These are phyloP conservation scores for Teleogryllus oceanicus DNA, from an alignment of 2,888 invertebrate genomes.

Conservation along the genomic window DNA sequence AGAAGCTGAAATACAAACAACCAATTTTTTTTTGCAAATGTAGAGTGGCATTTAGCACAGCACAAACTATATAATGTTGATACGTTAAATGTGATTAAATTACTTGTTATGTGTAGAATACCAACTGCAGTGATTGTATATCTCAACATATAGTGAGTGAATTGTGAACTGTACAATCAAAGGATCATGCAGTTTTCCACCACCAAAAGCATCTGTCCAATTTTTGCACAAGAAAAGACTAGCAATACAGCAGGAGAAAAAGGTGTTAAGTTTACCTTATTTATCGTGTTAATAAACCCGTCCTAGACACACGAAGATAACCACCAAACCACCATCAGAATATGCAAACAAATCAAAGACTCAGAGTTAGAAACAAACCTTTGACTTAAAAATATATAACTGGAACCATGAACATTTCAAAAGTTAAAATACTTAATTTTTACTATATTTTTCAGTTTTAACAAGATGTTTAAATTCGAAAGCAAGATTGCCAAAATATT, in stretches of 20 bases:
- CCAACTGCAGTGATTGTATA: neutral
- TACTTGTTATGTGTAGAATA: neutral
- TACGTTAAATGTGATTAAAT: neutral
- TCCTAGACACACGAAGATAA: conserved; percentile 52
- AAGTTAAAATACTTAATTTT: too few species aligned
- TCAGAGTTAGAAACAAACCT: too few species aligned
- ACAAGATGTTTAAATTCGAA: too few species aligned
- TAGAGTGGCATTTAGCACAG: neutral
- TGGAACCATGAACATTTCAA: too few species aligned
- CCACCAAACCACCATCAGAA: conserved; percentile 36
- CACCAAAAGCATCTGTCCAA: conserved; percentile 31
- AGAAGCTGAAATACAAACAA: too few species aligned
- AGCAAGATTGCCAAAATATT: too few species aligned
- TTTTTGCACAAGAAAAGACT: conserved; percentile 23
- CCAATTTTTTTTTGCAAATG: neutral
- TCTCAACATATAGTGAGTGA: neutral
- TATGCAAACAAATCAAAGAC: conserved; percentile 39
- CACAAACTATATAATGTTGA: neutral
- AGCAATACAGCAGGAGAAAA: conserved; percentile 18
- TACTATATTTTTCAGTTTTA: too few species aligned
- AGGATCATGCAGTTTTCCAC: conserved; percentile 34
- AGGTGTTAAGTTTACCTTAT: conserved; percentile 59
- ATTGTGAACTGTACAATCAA: neutral
- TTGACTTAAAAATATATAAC: too few species aligned
- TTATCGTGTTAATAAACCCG: conserved; percentile 72